Base-by-base conservation (phyloP, 2,797 vertebrate genomes). In the Sebastiscus albofasciatus region DNA sequence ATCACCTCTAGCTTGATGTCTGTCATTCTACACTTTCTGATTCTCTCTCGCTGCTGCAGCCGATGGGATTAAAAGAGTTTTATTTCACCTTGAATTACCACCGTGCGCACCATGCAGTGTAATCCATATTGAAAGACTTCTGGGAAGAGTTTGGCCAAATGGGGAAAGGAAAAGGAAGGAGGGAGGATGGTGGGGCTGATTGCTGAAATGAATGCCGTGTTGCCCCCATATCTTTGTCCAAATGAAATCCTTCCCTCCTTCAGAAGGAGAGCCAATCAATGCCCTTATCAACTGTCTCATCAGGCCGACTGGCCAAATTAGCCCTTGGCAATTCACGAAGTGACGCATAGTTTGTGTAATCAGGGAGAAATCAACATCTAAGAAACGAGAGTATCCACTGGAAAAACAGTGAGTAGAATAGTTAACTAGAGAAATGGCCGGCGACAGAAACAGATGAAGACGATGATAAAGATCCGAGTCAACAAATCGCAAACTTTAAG, bases 11-110 rank as follows among this genome's bases (percentile, higher is more conserved):
- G 82, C 71, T 81, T 83, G 70, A 87, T 84, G 76, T 82, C 82
- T 83, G 89, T 80, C 76, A 82, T 79, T 77, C 78, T 77, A 42
- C 86, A 76, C 74, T 80, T 77, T 76, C 73, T 54, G 59, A 80
- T 77, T 72, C 78, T 82, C 67, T 76, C 74, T 84, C 75, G 74
- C 62, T 78, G 61, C 65, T 68, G 75, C 83, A 82, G 71, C 69
- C 86, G 61, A 76, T 83, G 26, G 85, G 84, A 85, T 92, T 94
- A 85, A 86, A 90, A 89, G 90, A 90, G 89, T 91, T 94, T 95
- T 87, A 90, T 93, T 95, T 95, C 93, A 94, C 94, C 92, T 94
- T 93, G 85, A 93, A 95, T 94, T 93, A 93, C 89, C 83, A 84
- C 67, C 71, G 62, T 29, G 68, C 71, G 56, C 77, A 87, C 77